Evolutionary conservation across 2,797 vertebrate genomes (phyloP).

Genomic region (Scolopax rusticola): DNA sequence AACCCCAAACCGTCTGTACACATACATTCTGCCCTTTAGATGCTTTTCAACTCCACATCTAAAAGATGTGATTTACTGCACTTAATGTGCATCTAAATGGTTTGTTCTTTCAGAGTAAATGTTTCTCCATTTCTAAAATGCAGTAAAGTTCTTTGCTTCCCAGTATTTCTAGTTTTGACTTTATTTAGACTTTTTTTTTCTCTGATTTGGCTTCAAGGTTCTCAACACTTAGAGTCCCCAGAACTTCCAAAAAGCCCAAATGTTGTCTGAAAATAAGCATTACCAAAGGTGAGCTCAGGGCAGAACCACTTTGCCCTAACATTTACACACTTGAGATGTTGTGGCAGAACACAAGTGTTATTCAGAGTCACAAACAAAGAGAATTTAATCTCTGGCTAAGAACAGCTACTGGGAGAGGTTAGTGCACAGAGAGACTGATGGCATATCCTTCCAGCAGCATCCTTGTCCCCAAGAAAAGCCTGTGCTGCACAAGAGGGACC

Average conservation of each 20-base stretch:
- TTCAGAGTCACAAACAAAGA: slow-evolving; percentile 58
- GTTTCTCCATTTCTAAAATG: background rate
- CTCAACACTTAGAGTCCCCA: background rate
- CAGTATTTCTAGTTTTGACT: background rate
- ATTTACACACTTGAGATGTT: background rate
- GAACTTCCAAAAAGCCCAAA: background rate
- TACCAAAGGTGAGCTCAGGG: background rate
- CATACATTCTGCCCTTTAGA: background rate
- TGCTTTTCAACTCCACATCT: background rate
- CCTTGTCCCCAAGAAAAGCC: background rate
- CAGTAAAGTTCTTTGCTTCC: background rate
- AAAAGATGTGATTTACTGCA: background rate
- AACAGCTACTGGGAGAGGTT: slow-evolving; percentile 36
- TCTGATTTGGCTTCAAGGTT: background rate
- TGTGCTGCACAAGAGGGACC: background rate
- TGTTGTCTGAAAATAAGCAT: background rate
- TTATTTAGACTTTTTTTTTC: background rate
- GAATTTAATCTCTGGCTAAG: slow-evolving; percentile 40
- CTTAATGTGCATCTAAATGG: background rate
- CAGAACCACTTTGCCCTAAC: background rate
- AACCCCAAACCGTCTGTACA: background rate
- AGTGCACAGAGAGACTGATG: background rate
- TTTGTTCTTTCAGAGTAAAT: background rate
- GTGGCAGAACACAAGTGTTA: slow-evolving; percentile 46
- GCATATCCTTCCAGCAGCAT: background rate